Conservation (phyloP, 1,140 invertebrate species). For the Megathymus violae region DNA sequence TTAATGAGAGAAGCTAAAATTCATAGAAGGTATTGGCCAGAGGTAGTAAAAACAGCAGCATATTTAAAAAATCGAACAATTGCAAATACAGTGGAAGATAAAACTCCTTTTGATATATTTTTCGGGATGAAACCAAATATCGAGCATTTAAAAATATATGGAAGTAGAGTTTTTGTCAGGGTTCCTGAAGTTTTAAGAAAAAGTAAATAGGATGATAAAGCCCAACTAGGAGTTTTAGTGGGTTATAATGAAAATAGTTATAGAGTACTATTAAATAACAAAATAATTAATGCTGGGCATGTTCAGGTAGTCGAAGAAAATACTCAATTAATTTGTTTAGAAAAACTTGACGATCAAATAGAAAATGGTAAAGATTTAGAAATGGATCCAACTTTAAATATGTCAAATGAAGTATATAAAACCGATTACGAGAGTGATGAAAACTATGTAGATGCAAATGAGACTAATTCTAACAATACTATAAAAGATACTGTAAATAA, state of each 20-base stretch:
- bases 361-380: conserved; percentile 32
- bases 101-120: conserved; percentile 67
- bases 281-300: conserved; percentile 49
- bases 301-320: conserved; percentile 50
- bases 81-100: conserved; percentile 62
- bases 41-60: conserved; percentile 45
- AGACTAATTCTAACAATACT: not conserved
- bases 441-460: conserved; percentile 22
- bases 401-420: not conserved
- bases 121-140: conserved; percentile 55
- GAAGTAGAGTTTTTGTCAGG: conserved; percentile 57
- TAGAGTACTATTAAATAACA: conserved; percentile 47
- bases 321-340: conserved; percentile 48
- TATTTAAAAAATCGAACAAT: conserved; percentile 51
- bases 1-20: conserved; percentile 53
- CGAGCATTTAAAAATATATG: conserved; percentile 58
- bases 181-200: conserved; percentile 54
- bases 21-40: conserved; percentile 59
- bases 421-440: not conserved
- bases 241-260: conserved; percentile 49
- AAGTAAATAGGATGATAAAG: conserved; percentile 61
- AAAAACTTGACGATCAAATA: conserved; percentile 36
- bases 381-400: conserved; percentile 6
- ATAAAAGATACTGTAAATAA: not conserved
- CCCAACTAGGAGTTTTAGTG: conserved; percentile 45